Percentiles rank a stretch among this genome's conserved stretches.
Conservation (phyloP, 2,113 vertebrate species). For the Hiodon alosoides region DNA sequence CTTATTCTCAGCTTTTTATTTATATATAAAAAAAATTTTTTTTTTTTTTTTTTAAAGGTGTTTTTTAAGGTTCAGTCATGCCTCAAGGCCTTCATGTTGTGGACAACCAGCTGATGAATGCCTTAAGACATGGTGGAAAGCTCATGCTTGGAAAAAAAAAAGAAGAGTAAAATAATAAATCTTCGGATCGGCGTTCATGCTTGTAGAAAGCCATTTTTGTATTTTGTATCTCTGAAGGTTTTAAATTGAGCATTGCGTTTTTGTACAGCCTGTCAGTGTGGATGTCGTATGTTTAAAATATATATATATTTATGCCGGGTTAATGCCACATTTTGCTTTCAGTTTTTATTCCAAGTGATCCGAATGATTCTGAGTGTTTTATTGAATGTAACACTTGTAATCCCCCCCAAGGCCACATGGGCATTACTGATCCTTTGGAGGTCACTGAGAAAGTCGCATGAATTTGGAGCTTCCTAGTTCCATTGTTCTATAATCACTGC, state of each 20-base stretch:
- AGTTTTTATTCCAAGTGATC: background rate
- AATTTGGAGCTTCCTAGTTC: slow-evolving; percentile 6
- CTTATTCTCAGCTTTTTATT: no score
- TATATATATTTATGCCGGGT: background rate
- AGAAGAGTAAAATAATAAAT: no score
- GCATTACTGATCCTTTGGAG: background rate
- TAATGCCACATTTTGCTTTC: background rate
- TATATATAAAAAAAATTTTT: no score
- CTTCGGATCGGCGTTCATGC: no score
- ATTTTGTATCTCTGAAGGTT: background rate
- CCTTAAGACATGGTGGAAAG: no score
- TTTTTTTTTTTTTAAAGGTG: no score
- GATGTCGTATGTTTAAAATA: background rate
- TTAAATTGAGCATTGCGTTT: background rate
- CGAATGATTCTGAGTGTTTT: background rate
- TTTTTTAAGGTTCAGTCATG: no score
- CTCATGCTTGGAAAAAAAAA: no score
- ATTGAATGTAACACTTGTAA: slow-evolving; percentile 7
- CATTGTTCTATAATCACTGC: slow-evolving; percentile 8
- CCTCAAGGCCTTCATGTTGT: no score
- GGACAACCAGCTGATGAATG: no score
- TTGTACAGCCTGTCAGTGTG: background rate
- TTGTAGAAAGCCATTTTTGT: background rate
- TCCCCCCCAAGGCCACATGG: background rate
- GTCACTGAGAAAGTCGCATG: background rate